These are phyloP conservation scores for Nemurella pictetii DNA, from an alignment of 2,888 invertebrate genomes.

Conservation along the genomic window DNA sequence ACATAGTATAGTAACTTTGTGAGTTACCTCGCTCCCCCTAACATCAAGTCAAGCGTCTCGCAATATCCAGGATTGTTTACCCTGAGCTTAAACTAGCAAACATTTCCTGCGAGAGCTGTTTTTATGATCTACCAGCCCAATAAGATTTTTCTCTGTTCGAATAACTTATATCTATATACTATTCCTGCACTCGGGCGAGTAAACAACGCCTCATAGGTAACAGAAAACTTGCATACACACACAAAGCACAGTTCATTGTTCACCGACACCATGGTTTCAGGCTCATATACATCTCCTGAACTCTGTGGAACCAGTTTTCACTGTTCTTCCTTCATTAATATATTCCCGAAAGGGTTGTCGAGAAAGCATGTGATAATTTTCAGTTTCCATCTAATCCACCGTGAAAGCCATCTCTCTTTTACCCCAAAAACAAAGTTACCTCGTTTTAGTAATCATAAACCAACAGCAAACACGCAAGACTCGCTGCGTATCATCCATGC, in stretches of 20 bases:
- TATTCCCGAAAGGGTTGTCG: not conserved
- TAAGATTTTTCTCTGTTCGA: not conserved
- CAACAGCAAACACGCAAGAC: not conserved
- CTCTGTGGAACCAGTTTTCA: not conserved
- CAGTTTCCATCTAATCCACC: not conserved
- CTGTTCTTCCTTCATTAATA: not conserved
- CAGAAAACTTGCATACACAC: not conserved
- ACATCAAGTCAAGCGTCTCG: not conserved
- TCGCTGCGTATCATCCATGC: not conserved
- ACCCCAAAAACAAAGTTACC: not conserved
- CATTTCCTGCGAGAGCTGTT: not conserved
- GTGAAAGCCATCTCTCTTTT: not conserved
- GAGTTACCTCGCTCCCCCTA: not conserved
- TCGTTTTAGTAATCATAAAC: not conserved
- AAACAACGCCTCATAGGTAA: not conserved
- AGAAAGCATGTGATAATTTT: not conserved
- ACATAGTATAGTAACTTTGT: not conserved
- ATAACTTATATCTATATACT: not conserved
- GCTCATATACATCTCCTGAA: too few relatives aligned
- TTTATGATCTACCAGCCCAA: not conserved
- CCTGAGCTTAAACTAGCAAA: not conserved
- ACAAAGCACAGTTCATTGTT: not conserved
- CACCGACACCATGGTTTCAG: not conserved
- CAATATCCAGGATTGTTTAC: not conserved
- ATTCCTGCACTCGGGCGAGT: not conserved